Evolutionary conservation across 2,113 vertebrate genomes (phyloP).

Genomic region (Electrona antarctica): DNA sequence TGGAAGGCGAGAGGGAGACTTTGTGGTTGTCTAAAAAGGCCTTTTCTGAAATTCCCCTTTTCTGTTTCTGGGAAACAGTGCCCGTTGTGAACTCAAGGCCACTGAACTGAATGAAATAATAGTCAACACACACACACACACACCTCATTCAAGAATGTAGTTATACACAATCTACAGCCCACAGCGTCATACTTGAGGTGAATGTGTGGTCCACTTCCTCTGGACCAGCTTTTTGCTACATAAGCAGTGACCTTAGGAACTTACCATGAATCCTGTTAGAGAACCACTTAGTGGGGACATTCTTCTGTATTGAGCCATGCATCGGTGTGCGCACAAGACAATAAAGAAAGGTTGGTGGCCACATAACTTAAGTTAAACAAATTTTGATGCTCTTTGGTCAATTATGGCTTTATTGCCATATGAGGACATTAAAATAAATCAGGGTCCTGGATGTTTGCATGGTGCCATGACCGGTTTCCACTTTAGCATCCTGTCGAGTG

Average conservation of each 20-base stretch:
- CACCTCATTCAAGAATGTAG: constrained; percentile 31
- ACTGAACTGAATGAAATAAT: constrained; percentile 37
- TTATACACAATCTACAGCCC: neutral
- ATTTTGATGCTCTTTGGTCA: neutral
- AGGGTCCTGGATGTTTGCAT: constrained; percentile 4
- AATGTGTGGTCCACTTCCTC: constrained; percentile 26
- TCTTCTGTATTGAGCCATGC: neutral
- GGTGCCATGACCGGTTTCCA: neutral
- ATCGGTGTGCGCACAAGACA: neutral
- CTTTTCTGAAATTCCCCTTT: neutral
- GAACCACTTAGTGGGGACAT: neutral
- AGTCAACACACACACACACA: constrained; percentile 32
- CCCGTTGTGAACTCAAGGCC: constrained; percentile 23
- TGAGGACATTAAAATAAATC: neutral
- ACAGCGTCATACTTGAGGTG: neutral
- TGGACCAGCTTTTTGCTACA: constrained; percentile 35
- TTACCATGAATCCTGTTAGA: constrained; percentile 21
- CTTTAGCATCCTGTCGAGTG: constrained; percentile 13
- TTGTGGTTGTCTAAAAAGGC: constrained; percentile 2
- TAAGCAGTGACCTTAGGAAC: constrained; percentile 55
- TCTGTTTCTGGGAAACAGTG: constrained; percentile 32
- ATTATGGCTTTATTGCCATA: neutral
- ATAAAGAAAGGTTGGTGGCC: neutral
- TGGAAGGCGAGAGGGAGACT: neutral
- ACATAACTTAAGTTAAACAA: neutral